Percentiles rank a stretch among this genome's conserved stretches.
Conservation (phyloP, 2,797 vertebrate species). For the Setipinna tenuifilis region DNA sequence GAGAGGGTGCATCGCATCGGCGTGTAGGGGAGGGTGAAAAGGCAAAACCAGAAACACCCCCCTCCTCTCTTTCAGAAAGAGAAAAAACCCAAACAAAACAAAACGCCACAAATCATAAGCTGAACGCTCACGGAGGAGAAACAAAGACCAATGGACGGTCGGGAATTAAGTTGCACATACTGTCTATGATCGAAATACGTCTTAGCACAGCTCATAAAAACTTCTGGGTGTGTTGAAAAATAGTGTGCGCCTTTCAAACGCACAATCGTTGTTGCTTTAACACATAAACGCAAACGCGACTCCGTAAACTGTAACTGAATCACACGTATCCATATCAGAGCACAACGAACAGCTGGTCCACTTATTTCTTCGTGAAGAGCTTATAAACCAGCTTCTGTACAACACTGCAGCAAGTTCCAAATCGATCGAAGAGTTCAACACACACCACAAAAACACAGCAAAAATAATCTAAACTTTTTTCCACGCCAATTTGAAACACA, state of each 20-base stretch:
- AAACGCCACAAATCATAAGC: slow-evolving; percentile 46
- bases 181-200: background rate
- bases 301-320: slow-evolving; percentile 10
- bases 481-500: background rate
- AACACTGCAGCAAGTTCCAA: background rate
- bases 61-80: background rate
- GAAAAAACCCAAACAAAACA: slow-evolving; percentile 65
- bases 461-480: background rate
- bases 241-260: background rate
- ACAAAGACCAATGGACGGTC: slow-evolving; percentile 56
- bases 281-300: slow-evolving; percentile 5
- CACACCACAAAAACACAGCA: background rate
- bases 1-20: slow-evolving; percentile 43
- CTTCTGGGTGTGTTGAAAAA: background rate
- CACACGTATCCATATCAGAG: slow-evolving; percentile 17
- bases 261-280: slow-evolving; percentile 16
- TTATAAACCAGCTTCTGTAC: background rate
- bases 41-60: slow-evolving; percentile 30
- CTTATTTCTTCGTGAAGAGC: background rate
- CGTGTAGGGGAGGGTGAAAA: slow-evolving; percentile 66
- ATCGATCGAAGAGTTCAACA: background rate
- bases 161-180: slow-evolving; percentile 63
- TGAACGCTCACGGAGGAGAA: slow-evolving; percentile 51
- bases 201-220: slow-evolving; percentile 10
- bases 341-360: slow-evolving; percentile 16